A percentile compares a stretch with the other conserved stretches of the same genome.
These are phyloP conservation scores for Helicolenus hilgendorfi DNA, from an alignment of 2,797 vertebrate genomes.

Conservation along the genomic window DNA sequence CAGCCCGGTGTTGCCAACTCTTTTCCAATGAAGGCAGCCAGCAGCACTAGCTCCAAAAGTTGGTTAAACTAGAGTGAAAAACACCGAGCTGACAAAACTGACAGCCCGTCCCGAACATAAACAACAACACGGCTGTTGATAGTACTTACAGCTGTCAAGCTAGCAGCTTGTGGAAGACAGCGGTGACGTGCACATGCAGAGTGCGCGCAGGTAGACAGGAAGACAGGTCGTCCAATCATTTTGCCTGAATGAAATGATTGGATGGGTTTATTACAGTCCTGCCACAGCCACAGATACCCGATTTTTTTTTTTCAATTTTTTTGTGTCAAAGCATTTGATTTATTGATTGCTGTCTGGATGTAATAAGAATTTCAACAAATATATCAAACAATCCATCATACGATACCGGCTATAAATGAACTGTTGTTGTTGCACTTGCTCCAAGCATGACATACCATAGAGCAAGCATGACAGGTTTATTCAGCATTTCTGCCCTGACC, in stretches of 20 bases:
- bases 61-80: background rate
- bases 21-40: background rate
- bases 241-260: background rate
- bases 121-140: background rate
- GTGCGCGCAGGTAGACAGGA: background rate
- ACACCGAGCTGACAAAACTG: background rate
- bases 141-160: too few relatives aligned
- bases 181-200: background rate
- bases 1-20: background rate
- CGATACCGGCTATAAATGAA: background rate
- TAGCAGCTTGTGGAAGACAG: too few relatives aligned
- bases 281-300: too few relatives aligned
- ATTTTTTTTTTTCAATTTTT: background rate
- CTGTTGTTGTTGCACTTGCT: background rate
- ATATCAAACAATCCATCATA: background rate
- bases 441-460: background rate
- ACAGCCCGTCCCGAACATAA: background rate
- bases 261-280: background rate
- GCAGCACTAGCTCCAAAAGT: too few relatives aligned
- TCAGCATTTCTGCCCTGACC: slow-evolving; percentile 52
- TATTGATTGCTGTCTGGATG: too few relatives aligned
- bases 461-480: background rate
- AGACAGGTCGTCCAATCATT: background rate
- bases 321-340: background rate
- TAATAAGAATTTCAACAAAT: too few relatives aligned